A percentile compares a stretch with the other conserved stretches of the same genome.
Conservation (phyloP, 2,888 invertebrate genomes). For the Chymomyza procnemis region DNA sequence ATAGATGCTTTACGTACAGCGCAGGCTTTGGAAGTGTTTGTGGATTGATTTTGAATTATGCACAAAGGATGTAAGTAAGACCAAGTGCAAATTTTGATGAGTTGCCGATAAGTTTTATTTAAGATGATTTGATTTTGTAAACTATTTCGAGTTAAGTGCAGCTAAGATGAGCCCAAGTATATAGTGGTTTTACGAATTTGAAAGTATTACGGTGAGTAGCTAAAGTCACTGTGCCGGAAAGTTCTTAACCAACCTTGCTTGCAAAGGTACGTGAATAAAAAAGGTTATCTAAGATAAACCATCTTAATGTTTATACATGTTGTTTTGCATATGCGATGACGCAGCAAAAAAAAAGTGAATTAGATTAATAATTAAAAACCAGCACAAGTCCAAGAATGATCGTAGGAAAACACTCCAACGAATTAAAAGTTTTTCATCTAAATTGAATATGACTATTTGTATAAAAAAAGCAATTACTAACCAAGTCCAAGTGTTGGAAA, state of each 20-base stretch:
- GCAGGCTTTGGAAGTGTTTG: not conserved
- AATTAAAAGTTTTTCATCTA: too few relatives aligned
- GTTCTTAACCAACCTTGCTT: not conserved
- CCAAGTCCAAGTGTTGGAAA: too few relatives aligned
- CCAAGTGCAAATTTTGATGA: constrained; percentile 42
- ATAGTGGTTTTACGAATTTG: not conserved
- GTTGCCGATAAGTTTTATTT: constrained; percentile 46
- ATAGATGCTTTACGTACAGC: not conserved
- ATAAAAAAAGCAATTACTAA: too few relatives aligned
- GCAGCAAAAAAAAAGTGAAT: not conserved
- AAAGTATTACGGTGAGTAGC: not conserved
- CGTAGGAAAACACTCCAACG: not conserved
- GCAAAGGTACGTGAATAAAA: not conserved
- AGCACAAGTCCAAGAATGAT: not conserved
- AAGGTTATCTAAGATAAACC: not conserved
- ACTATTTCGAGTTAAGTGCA: constrained; percentile 45
- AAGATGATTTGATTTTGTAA: constrained; percentile 40
- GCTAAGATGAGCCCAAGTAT: not conserved
- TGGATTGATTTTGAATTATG: constrained; percentile 50
- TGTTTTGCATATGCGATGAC: not conserved
- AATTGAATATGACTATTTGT: too few relatives aligned
- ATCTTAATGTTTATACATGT: not conserved
- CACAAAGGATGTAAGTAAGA: constrained; percentile 44
- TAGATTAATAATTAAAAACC: not conserved
- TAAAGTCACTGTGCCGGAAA: not conserved